Conservation (phyloP, 2,888 invertebrate genomes). For the Megamerina dolium region DNA sequence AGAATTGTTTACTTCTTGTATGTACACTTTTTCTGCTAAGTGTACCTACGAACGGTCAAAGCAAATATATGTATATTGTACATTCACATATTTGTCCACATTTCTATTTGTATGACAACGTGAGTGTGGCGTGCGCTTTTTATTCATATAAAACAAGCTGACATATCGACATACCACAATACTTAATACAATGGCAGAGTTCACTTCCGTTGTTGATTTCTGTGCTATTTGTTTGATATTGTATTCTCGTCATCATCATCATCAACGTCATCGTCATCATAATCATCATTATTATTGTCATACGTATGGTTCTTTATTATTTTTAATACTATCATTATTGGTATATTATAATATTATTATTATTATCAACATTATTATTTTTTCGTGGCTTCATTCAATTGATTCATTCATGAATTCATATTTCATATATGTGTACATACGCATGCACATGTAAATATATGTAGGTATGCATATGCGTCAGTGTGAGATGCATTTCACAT, state of each 20-base stretch:
- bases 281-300: conserved; percentile 1
- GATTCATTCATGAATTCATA: conserved; percentile 24
- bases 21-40: too few species aligned
- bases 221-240: conserved; percentile 11
- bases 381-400: conserved; percentile 11
- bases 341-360: conserved; percentile 1
- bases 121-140: conserved; percentile 3
- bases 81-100: too few species aligned
- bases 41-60: too few species aligned
- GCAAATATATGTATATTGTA: too few species aligned
- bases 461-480: background rate
- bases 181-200: too few species aligned
- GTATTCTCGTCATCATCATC: conserved; percentile 16
- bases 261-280: conserved; percentile 1
- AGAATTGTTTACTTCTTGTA: too few species aligned
- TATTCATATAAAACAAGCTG: too few species aligned
- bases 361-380: conserved; percentile 27
- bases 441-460: conserved; percentile 1
- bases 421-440: conserved; percentile 3
- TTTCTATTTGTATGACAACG: too few species aligned
- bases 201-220: conserved; percentile 29
- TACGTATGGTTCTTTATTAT: conserved; percentile 5
- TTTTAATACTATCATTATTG: conserved; percentile 1
- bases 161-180: too few species aligned
- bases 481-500: conserved; percentile 13